These are phyloP conservation scores for Crotalus helleri DNA, from an alignment of 2,113 vertebrate species.

Conservation along the genomic window DNA sequence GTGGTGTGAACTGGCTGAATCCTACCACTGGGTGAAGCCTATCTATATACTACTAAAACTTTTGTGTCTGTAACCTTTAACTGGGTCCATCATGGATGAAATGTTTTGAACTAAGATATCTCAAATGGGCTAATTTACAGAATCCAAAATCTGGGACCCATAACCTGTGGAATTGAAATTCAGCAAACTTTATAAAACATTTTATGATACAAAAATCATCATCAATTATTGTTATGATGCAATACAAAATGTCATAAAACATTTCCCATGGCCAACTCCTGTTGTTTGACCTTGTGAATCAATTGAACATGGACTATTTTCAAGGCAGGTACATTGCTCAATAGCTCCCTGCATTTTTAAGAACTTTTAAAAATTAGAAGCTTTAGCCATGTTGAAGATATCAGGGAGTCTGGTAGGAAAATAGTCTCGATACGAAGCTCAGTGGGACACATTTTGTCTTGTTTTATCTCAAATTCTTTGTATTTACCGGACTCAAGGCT, in stretches of 20 bases:
- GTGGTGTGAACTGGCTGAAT: no score
- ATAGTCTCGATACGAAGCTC: neutral
- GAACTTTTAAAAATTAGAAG: neutral
- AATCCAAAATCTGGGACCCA: neutral
- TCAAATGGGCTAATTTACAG: neutral
- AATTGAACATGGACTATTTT: neutral
- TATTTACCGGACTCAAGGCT: neutral
- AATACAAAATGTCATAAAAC: neutral
- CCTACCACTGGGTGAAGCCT: neutral
- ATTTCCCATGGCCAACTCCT: neutral
- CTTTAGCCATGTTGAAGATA: neutral
- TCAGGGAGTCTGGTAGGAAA: neutral
- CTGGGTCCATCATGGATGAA: neutral
- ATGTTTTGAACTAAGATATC: neutral
- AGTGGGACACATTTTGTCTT: no score
- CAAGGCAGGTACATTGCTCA: neutral
- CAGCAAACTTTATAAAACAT: neutral
- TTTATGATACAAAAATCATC: neutral
- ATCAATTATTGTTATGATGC: neutral
- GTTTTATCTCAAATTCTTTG: neutral
- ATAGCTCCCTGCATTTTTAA: neutral
- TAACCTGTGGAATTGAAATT: neutral
- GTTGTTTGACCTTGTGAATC: neutral
- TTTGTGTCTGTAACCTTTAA: neutral
- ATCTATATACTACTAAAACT: neutral